Conservation (phyloP, 2,113 vertebrate species). For the Brachyistius frenatus region DNA sequence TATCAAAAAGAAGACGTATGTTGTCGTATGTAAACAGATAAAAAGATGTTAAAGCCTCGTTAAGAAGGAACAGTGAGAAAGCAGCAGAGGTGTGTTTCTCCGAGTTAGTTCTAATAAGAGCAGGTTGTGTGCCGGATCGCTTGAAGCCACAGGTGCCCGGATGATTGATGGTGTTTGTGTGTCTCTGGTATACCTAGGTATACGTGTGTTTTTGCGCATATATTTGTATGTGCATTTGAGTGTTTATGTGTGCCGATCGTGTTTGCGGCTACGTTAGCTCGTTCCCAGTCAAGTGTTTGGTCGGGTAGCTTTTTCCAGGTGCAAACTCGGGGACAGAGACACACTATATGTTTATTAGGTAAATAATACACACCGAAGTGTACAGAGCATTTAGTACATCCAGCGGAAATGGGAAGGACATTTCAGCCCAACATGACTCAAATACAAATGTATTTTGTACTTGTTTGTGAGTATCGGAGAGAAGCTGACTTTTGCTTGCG, state of each 20-base stretch:
- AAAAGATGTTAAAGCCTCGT: too few species aligned
- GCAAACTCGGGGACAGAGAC: background rate
- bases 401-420: constrained; percentile 8
- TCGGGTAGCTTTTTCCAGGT: constrained; percentile 43
- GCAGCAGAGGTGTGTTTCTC: background rate
- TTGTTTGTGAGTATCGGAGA: background rate
- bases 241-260: constrained; percentile 26
- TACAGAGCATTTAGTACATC: constrained; percentile 2
- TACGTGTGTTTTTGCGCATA: constrained; percentile 15
- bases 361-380: background rate
- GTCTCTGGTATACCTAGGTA: constrained; percentile 23
- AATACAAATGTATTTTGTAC: constrained; percentile 1
- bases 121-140: constrained; percentile 24
- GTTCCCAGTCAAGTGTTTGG: constrained; percentile 12
- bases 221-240: constrained; percentile 1
- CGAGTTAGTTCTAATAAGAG: constrained; percentile 16
- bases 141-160: constrained; percentile 38
- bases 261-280: constrained; percentile 43
- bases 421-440: constrained; percentile 24
- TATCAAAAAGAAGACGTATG: background rate
- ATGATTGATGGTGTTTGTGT: constrained; percentile 61
- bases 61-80: too few species aligned
- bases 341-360: background rate
- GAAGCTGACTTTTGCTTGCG: constrained; percentile 42
- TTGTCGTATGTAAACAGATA: too few species aligned